Percentiles rank a stretch among this genome's conserved stretches.
Evolutionary conservation across 2,888 invertebrate species (phyloP).

Genomic region (Pachliopta kotzebuea): DNA sequence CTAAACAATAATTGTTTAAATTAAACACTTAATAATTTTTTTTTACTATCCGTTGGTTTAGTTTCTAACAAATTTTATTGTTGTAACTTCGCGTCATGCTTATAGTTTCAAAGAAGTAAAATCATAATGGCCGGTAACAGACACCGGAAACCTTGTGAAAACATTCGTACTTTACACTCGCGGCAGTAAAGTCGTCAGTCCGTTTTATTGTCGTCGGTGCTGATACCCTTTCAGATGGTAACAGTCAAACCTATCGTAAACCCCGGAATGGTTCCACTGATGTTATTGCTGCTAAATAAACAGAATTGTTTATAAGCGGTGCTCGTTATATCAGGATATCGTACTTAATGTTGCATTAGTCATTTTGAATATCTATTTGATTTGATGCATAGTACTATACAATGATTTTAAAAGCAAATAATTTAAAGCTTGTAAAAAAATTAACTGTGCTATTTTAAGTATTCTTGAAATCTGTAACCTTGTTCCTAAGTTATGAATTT

Average conservation of each 20-base stretch:
- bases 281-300: slow-evolving; percentile 50
- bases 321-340: neutral
- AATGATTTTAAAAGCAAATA: too few species aligned
- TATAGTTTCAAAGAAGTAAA: slow-evolving; percentile 36
- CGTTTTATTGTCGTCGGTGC: slow-evolving; percentile 66
- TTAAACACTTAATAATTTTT: too few species aligned
- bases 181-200: slow-evolving; percentile 50
- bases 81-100: slow-evolving; percentile 3
- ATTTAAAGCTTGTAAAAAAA: too few species aligned
- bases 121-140: slow-evolving; percentile 39
- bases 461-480: too few species aligned
- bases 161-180: slow-evolving; percentile 49
- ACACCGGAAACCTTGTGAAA: slow-evolving; percentile 71
- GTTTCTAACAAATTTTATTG: too few species aligned
- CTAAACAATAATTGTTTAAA: too few species aligned
- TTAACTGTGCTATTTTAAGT: too few species aligned
- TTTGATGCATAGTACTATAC: too few species aligned
- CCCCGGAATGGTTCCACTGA: slow-evolving; percentile 58
- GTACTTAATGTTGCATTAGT: neutral
- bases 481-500: too few species aligned
- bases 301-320: slow-evolving; percentile 26
- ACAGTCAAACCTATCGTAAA: slow-evolving; percentile 65
- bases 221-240: slow-evolving; percentile 63
- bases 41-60: too few species aligned
- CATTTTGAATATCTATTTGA: neutral